Base-by-base conservation (phyloP, 1,140 invertebrate species). In the Heterodera carotae region DNA sequence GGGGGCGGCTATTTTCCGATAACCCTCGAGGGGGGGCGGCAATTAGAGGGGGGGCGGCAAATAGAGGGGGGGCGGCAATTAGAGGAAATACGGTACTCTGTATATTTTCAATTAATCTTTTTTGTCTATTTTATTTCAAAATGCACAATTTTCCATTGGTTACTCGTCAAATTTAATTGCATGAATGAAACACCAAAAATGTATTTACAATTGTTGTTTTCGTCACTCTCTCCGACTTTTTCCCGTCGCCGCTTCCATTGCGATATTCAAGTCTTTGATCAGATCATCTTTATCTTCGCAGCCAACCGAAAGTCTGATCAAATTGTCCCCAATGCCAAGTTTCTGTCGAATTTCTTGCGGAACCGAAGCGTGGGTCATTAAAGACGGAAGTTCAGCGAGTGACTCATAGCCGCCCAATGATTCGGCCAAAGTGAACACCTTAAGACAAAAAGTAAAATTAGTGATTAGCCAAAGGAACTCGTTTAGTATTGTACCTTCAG, bases 301-400 rank as follows among this genome's bases (percentile, higher is more conserved):
- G 3, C 96, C 96, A 56, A 98, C 92, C 0, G 95, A 97, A 7
- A 98, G 88, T 76, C 96, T 91, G 76, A 99, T 92, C 1, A 98
- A 89, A 48, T 92, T 92, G 86, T 97, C 93, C 0, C 91, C 92
- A 64, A 98, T 97, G 6, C 94, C 94, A 7, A 98, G 89, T 48
- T 90, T 86, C 33, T 86, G 89, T 83, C 94, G 89, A 76, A 93
- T 91, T 27, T 92, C 92, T 53, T 48, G 74, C 15, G 83, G 81
- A n/a, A 83, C 83, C 43, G 76, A 77, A n/a, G 83, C 81, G 48
- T 83, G 81, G 8, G 81, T 76, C 81, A 84, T 84, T 33, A 88
- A 85, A 87, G 88, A 89, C 87, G 89, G 89, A 18, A 88, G 81
- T 83, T 90, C 89, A 75, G 86, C 88, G 18, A 90, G 80, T 83